Evolutionary conservation across 2,113 vertebrate genomes (phyloP), one percentile per base, ranked within the genome.

Genomic region (Clarias magur): DNA sequence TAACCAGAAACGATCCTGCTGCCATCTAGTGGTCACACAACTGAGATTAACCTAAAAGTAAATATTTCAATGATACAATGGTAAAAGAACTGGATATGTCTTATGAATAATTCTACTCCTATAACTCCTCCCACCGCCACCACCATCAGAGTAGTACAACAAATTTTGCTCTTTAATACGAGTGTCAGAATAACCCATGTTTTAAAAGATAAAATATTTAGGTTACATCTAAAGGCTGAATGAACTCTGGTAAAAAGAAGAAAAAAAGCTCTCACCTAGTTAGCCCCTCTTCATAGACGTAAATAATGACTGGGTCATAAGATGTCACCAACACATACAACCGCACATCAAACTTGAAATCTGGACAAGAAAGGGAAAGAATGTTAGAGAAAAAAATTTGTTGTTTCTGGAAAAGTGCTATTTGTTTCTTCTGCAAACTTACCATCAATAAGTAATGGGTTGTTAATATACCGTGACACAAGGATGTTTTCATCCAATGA

Each of bases 301-400:
- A 99, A 90, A 98, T 93, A 83, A 99, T 93, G 56, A 99, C 94
- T 0, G 98, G 98, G 82, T 99, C 98, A 48, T 98, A 99, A 48
- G 97, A 99, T 0, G 98, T 99, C 84, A 99, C 97, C 73, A 99
- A 92, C 88, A 99, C 98, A 56, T 99, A 99, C 63, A 99, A 94
- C 23, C 98, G 96, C 78, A 99, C 94, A 15, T 99, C 98, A 0
- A 99, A 99, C 93, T 99, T 99, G 95, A 99, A 99, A 90, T 94
- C 98, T 98, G 96, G 79, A 92, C 42, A 90, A 89, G 6, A 25
- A 34, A 27, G 23, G 8, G 9, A 17, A 53, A 42, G 12, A 38
- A 42, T 0, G 0, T 68, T 53, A 57, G 48, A 34, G 4, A 70
- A 70, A 86, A 19, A 60, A 82, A n/a, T 19, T 19, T 17, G 30